Base-by-base conservation (phyloP, 2,888 invertebrate species). In the Dicranocentrus wangi region DNA sequence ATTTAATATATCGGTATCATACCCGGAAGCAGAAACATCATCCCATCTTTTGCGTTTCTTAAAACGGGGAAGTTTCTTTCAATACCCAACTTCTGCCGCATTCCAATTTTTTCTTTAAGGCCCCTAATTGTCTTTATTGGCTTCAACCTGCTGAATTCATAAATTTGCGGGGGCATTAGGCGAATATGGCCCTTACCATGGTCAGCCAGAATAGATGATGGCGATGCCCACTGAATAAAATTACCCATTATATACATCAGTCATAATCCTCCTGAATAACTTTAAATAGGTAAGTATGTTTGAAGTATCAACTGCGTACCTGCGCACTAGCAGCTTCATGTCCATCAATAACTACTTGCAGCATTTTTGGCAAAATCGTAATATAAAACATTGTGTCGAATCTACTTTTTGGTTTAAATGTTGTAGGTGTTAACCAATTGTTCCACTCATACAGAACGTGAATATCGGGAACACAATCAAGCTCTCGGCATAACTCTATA, bases 381-480 rank as follows among this genome's bases (percentile, higher is more conserved):
- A 94, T 86, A 88, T 93, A 95, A 88, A 95, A 95, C 2, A 92
- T 91, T 0, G 94, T 92, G 87, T 94, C 91, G 88, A 93, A 95
- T 88, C 94, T 89, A 85, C 89, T 90, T 47, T 82, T 73, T 8
- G 77, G 66, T 17, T 66, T 32, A 90, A 87, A 61, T 19, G 88
- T 87, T 0, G 89, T 87, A 0, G 96, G 95, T 0, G 94, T 93
- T 15, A 94, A 88, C 96, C 96, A 96, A 87, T 93, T 93, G 72
- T 93, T 93, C 95, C 95, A 96, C 87, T 94, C 93, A 87, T 93
- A 90, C 25, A 96, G 88, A 0, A 93, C 91, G 93, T 93, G 94
- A 69, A 96, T 90, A 88, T 96, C 94, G 0, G 96, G 96, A 86
- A 93, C 92, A 83, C 95, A 92, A 32, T 93, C 89, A 55, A 93